A percentile compares a stretch with the other conserved stretches of the same genome.
Conservation (phyloP, 2,113 vertebrate species). For the Okapia johnstoni region DNA sequence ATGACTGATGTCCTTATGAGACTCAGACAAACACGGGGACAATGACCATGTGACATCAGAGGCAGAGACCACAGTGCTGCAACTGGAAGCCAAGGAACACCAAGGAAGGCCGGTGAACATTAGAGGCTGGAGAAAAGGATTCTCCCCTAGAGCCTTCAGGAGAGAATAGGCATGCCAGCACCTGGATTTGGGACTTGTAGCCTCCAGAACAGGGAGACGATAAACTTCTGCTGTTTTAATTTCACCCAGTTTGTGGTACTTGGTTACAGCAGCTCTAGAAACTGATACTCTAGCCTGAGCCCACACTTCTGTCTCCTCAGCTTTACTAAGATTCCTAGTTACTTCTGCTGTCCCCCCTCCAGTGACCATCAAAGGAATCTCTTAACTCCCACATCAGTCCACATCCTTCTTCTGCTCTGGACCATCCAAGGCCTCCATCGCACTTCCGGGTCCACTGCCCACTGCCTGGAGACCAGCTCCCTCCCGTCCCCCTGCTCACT, state of each 20-base stretch:
- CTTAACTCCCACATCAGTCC: background rate
- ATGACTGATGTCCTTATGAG: background rate
- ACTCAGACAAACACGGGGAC: background rate
- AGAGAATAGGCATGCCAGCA: rapidly evolving
- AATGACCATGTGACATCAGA: rapidly evolving
- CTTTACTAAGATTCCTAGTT: background rate
- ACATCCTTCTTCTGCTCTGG: background rate
- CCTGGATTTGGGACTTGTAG: background rate
- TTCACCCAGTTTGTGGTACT: rapidly evolving
- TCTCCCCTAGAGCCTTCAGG: background rate
- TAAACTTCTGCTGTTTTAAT: background rate
- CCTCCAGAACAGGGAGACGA: background rate
- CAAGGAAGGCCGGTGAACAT: background rate
- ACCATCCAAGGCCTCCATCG: rapidly evolving
- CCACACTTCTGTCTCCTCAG: background rate
- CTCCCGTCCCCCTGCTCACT: no score
- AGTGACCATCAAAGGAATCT: background rate
- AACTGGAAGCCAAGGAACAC: background rate
- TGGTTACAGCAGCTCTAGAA: background rate
- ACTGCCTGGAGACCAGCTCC: background rate
- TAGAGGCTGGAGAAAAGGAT: background rate
- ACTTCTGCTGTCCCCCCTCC: background rate
- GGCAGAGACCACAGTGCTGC: background rate
- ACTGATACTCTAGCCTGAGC: background rate
- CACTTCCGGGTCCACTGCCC: rapidly evolving